A percentile compares a stretch with the other conserved stretches of the same genome.
phyloP scores from a whole-genome alignment of 2,888 invertebrate genomes.

The Nymphalis urticae region DNA sequence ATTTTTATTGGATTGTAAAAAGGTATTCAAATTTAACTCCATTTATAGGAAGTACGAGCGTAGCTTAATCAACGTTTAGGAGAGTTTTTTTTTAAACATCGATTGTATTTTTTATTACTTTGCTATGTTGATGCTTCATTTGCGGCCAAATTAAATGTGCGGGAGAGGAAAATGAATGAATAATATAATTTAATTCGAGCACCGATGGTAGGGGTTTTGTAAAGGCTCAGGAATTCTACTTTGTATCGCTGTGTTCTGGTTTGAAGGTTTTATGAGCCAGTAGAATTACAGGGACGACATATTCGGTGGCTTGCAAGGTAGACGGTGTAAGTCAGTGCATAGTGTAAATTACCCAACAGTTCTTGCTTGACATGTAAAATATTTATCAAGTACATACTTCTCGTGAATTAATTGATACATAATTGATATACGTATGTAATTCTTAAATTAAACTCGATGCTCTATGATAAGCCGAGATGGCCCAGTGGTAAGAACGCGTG shows the following conservation, averaged over 20 bases:
- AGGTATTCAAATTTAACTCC: slow-evolving; percentile 47
- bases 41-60: slow-evolving; percentile 37
- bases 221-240: no score
- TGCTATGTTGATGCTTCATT: slow-evolving; percentile 18
- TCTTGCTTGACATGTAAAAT: background rate
- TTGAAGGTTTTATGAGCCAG: no score
- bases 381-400: slow-evolving; percentile 2
- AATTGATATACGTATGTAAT: slow-evolving; percentile 16
- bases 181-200: background rate
- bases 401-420: background rate
- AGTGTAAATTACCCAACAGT: background rate
- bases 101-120: slow-evolving; percentile 30
- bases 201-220: background rate
- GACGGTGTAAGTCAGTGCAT: no score
- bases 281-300: no score
- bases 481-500: no score
- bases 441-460: slow-evolving; percentile 24
- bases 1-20: slow-evolving; percentile 68
- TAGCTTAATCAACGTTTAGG: slow-evolving; percentile 40
- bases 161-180: slow-evolving; percentile 4
- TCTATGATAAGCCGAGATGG: slow-evolving; percentile 35
- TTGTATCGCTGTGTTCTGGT: no score
- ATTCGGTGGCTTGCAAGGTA: no score
- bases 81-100: slow-evolving; percentile 29
- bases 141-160: slow-evolving; percentile 16